Base-by-base conservation (phyloP, 2,888 invertebrate species). In the Plagodis pulveraria region DNA sequence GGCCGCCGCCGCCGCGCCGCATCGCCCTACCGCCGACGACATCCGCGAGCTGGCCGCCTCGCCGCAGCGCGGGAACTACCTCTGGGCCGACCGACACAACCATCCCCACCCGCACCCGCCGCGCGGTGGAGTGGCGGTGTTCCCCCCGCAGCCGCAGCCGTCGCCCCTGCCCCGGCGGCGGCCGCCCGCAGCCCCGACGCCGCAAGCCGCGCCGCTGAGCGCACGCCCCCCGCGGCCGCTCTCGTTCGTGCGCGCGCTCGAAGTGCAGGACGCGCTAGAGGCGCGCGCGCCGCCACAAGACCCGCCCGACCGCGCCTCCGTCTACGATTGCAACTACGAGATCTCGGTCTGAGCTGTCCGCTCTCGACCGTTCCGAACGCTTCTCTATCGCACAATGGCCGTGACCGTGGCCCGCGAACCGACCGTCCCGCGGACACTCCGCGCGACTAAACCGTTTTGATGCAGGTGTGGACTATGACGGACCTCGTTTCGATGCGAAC, bases 271-370 rank as follows among this genome's bases (percentile, higher is more conserved):
- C 87, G 96, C 96, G 58, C 95, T 97, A 82, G 98, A 98, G 81
- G 95, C 97, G 93, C 94, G 95, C 81, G 88, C 94, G 74, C 77
- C 88, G 78, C 78, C 89, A 75, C 70, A 88, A 80, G 82, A 83
- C 56, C 88, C 96, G 11, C 96, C 97, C 50, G 97, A 97, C 87
- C 96, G 97, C 76, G 96, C 96, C 77, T 97, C 97, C 88, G 96
- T 97, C 71, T 98, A 98, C 90, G 98, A 98, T 89, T 97, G 97
- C 96, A 98, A 97, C 94, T 98, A 98, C 90, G 98, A 98, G 91
- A 98, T 98, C 93, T 97, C 97, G 73, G 98, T 98, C 94, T 98
- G 96, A 97, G 68, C 47, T 41, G 49, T 61, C 57, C 47, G 40
- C 36, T 10, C 34, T 41, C 36, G 53, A 47, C 7, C 36, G 36